Conservation (phyloP, 2,888 invertebrate species). For the Tetragnatha montana region DNA sequence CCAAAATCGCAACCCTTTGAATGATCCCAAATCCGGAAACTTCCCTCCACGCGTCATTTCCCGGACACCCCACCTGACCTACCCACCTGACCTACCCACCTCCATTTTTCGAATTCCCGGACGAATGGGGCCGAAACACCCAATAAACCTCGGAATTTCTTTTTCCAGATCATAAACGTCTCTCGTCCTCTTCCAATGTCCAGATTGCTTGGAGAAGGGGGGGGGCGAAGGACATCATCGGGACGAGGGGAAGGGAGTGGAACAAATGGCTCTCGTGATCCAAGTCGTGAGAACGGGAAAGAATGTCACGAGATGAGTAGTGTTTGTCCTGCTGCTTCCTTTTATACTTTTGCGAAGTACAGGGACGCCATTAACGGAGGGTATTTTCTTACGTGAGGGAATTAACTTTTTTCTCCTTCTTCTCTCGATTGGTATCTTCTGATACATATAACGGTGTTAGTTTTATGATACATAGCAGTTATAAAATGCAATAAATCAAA, state of each 20-base stretch:
- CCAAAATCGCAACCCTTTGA: no score
- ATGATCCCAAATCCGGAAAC: no score
- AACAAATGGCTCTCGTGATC: background rate
- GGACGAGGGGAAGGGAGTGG: background rate
- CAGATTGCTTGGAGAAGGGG: background rate
- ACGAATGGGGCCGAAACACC: background rate
- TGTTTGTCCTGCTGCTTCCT: constrained; percentile 4
- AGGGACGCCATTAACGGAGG: background rate
- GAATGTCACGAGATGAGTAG: background rate
- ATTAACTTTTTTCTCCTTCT: no score
- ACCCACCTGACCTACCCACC: background rate
- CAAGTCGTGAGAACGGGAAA: background rate
- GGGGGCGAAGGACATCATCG: background rate
- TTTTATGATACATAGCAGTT: no score
- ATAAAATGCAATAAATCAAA: no score
- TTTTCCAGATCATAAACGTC: constrained; percentile 6
- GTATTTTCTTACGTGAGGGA: no score
- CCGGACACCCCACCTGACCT: background rate
- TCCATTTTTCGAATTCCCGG: background rate
- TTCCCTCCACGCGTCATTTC: no score
- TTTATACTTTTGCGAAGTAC: background rate
- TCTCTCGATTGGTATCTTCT: no score
- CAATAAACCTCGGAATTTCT: background rate
- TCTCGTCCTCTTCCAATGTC: background rate
- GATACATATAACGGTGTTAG: no score